Evolutionary conservation across 2,113 vertebrate species (phyloP).

Genomic region (Bucco capensis): DNA sequence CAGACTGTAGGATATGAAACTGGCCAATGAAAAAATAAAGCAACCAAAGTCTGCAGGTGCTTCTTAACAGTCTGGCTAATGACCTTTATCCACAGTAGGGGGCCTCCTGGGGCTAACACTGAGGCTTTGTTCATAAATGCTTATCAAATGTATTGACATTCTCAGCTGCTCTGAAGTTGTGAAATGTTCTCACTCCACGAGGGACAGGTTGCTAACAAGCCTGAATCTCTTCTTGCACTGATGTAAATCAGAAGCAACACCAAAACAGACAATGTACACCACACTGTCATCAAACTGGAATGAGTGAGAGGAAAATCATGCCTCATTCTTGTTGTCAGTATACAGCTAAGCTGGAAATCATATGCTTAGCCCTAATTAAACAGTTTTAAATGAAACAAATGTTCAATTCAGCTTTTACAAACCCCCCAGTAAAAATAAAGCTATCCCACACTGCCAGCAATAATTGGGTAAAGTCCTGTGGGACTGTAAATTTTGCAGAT

Average conservation of each 20-base stretch:
- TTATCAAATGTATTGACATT: constrained; percentile 51
- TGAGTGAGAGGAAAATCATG: background rate
- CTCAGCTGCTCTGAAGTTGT: constrained; percentile 14
- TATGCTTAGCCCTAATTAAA: background rate
- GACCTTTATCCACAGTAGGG: constrained; percentile 21
- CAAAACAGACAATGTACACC: background rate
- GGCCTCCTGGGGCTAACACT: background rate
- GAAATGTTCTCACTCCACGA: constrained; percentile 28
- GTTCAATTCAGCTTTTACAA: background rate
- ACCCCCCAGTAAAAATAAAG: background rate
- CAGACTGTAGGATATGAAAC: background rate
- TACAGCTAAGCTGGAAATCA: constrained; percentile 10
- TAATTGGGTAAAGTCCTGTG: background rate
- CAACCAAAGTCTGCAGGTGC: background rate
- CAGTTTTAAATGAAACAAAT: background rate
- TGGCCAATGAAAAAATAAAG: background rate
- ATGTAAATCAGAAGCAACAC: constrained; percentile 37
- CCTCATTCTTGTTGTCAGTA: background rate
- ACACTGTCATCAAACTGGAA: background rate
- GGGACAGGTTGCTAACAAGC: background rate
- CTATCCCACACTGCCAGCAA: background rate
- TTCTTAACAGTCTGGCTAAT: constrained; percentile 10
- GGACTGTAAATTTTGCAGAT: background rate
- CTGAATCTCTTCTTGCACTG: background rate
- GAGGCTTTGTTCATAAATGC: constrained; percentile 42